Evolutionary conservation across 2,797 vertebrate genomes (phyloP), one percentile per base, ranked within the genome.

Genomic region (Enteromius paludinosus): DNA sequence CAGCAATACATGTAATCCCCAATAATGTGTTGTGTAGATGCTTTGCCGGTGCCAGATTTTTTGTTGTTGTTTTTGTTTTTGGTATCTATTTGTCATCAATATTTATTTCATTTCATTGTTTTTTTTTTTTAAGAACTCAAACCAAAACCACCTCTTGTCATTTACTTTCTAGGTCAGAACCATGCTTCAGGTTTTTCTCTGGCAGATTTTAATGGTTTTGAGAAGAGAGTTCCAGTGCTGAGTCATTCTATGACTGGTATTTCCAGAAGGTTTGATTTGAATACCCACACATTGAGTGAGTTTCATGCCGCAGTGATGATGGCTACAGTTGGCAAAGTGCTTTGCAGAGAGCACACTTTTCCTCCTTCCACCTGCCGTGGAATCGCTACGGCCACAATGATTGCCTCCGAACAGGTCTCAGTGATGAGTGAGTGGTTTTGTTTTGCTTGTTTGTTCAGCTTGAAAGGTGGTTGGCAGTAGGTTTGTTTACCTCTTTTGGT

Each of bases 351-450:
- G 79, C 84, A 90, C 74, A 83, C 86, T 90, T 92, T 91, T 86
- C 87, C 90, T 89, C 89, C 73, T 11, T 79, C 9, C 73, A 64
- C 76, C 65, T 84, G 71, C 78, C n/a, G 5, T 38, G 20, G 52
- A 76, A 62, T 68, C 28, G 15, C 64, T 52, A 85, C 56, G 85
- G 83, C 88, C 89, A 85, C 86, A 88, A 84, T 91, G 89, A 92
- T 93, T 92, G 89, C 91, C 92, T 90, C 89, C 84, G 65, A 89
- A 83, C 83, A 81, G 83, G 80, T 86, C 77, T 85, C 79, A 56
- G 82, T 91, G 91, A 93, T 92, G 90, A 89, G 93, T 91, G 88
- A 90, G 87, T 76, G 81, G 75, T 85, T 87, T 78, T 88, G 86
- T 82, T 88, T 89, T 62, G 59, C 25, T 56, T 28, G 75, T 41